phyloP scores from a whole-genome alignment of 2,797 vertebrate genomes.

The Hippoglossus hippoglossus region DNA sequence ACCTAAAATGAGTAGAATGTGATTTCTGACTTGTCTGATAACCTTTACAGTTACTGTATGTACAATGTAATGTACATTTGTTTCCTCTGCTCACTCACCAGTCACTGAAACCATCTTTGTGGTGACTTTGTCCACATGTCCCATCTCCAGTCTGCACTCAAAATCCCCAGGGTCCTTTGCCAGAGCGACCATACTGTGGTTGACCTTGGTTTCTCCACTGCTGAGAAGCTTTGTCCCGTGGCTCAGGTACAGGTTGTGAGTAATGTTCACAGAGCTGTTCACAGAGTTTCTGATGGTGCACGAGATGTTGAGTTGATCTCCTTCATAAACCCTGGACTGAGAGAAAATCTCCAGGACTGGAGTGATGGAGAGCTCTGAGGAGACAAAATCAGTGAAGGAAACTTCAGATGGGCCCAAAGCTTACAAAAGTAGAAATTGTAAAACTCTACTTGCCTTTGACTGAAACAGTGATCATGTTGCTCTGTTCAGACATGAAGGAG shows the following conservation, averaged over 20 bases:
- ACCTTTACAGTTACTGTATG: too few species aligned
- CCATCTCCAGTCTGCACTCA: conserved; percentile 63
- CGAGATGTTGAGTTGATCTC: conserved; percentile 70
- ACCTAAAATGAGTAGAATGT: too few species aligned
- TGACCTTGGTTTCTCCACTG: not conserved
- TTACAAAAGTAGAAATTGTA: not conserved
- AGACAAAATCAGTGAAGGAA: conserved; percentile 9
- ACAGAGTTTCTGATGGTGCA: conserved; percentile 42
- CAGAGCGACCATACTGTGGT: conserved; percentile 36
- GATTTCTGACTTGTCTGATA: not conserved
- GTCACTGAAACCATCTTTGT: conserved; percentile 54
- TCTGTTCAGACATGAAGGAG: conserved; percentile 47
- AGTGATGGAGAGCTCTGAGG: conserved; percentile 66
- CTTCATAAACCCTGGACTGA: conserved; percentile 70
- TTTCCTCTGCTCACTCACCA: conserved; percentile 68
- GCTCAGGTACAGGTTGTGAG: conserved; percentile 37
- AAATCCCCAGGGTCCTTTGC: conserved; percentile 59
- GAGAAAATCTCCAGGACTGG: conserved; percentile 67
- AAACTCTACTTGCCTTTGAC: conserved; percentile 68
- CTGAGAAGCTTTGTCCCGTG: conserved; percentile 53
- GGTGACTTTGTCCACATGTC: conserved; percentile 30
- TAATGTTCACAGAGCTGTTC: rapidly evolving
- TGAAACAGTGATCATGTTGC: conserved; percentile 43
- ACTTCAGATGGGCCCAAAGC: rapidly evolving
- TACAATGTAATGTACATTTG: too few species aligned